Conservation (phyloP, 2,797 vertebrate species). For the Alauda arvensis region DNA sequence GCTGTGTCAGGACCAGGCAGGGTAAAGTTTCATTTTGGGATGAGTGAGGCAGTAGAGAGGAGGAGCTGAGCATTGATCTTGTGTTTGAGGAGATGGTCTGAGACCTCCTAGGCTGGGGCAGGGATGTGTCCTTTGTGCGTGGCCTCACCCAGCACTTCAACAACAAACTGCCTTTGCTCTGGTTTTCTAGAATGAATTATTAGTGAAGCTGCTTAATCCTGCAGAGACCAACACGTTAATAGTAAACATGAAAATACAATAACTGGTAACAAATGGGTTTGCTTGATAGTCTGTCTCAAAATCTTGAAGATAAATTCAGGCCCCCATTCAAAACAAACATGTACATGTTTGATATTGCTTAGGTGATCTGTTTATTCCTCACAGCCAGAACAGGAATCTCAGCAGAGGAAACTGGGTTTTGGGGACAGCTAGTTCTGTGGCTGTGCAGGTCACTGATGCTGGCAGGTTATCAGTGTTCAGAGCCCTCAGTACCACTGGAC, state of each 20-base stretch:
- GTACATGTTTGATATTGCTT: neutral
- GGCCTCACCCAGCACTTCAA: neutral
- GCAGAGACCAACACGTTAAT: neutral
- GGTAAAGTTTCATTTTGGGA: neutral
- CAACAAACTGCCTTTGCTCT: neutral
- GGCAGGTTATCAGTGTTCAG: neutral
- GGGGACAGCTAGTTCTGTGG: neutral
- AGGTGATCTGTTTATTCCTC: neutral
- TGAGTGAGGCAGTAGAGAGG: neutral
- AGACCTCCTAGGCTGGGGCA: neutral
- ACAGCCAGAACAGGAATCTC: neutral
- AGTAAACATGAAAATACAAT: neutral
- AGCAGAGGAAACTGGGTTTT: neutral
- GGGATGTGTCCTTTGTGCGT: neutral
- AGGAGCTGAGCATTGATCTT: neutral
- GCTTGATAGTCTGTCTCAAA: neutral
- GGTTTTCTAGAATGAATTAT: neutral
- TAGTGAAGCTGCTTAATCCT: neutral
- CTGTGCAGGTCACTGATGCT: neutral
- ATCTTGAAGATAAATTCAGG: neutral
- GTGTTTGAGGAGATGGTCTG: neutral
- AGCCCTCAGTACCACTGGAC: neutral
- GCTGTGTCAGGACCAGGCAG: neutral
- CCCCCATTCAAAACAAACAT: neutral
- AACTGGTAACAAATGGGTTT: neutral